phyloP scores from a whole-genome alignment of 2,113 vertebrate species.

The Suncus etruscus region DNA sequence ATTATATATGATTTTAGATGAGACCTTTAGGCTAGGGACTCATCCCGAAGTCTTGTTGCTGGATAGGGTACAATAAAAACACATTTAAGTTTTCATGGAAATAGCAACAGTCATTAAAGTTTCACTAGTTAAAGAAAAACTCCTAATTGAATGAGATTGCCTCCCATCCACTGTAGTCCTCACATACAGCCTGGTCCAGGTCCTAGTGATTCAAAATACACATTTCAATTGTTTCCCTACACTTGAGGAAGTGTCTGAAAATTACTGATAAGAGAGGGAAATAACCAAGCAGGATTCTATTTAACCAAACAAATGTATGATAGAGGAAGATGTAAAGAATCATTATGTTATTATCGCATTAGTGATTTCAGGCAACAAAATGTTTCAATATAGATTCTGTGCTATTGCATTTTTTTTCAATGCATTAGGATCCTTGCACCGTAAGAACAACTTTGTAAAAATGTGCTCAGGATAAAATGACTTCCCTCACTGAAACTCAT shows the following conservation, averaged over 20 bases:
- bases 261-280: neutral
- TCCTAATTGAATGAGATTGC: constrained; percentile 44
- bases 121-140: constrained; percentile 53
- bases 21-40: constrained; percentile 46
- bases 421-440: neutral
- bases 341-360: neutral
- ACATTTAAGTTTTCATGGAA: constrained; percentile 1
- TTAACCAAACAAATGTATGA: neutral
- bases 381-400: neutral
- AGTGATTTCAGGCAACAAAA: neutral
- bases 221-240: neutral
- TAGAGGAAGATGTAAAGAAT: neutral
- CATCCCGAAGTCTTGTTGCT: constrained; percentile 27
- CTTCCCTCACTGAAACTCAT: neutral
- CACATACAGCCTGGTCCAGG: neutral
- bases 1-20: constrained; percentile 62
- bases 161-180: neutral
- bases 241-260: neutral
- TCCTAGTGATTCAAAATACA: neutral
- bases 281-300: neutral
- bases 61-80: constrained; percentile 49
- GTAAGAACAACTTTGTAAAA: neutral
- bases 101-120: constrained; percentile 39
- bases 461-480: neutral
- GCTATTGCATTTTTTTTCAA: neutral